Evolutionary conservation across 2,888 invertebrate genomes (phyloP).

Genomic region (Trilocha varians): DNA sequence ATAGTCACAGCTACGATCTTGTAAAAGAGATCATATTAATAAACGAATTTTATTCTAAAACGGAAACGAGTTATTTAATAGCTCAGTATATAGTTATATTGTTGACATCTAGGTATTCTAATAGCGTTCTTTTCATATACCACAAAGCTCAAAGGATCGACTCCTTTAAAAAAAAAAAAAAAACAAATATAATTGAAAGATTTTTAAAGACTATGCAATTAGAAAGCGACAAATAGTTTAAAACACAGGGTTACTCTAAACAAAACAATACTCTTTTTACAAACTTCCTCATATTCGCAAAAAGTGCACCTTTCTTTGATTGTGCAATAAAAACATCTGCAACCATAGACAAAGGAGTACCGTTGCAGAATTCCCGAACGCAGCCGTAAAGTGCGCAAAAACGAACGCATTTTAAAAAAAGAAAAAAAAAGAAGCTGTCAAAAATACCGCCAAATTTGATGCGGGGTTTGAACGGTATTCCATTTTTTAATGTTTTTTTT

Average conservation of each 20-base stretch:
- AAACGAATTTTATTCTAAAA: no score
- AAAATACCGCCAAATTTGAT: conserved; percentile 38
- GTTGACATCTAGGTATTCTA: no score
- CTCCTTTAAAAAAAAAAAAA: no score
- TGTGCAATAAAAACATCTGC: conserved; percentile 45
- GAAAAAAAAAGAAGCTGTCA: conserved; percentile 33
- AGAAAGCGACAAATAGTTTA: neutral
- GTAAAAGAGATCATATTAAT: no score
- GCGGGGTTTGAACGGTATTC: conserved; percentile 33
- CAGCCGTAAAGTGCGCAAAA: conserved; percentile 45
- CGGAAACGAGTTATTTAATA: no score
- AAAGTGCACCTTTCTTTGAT: conserved; percentile 19
- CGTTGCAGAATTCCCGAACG: conserved; percentile 46
- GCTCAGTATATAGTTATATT: no score
- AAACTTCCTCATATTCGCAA: conserved; percentile 4
- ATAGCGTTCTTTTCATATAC: no score
- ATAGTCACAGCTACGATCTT: no score
- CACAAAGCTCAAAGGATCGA: no score
- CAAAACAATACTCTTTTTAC: neutral
- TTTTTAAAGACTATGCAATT: no score
- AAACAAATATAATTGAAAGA: no score
- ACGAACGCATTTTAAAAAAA: conserved; percentile 19
- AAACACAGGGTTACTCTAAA: neutral
- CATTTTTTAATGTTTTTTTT: conserved; percentile 41
- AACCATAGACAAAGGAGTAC: conserved; percentile 47